Conservation (phyloP, 2,797 vertebrate species). For the Scarus forsteni region DNA sequence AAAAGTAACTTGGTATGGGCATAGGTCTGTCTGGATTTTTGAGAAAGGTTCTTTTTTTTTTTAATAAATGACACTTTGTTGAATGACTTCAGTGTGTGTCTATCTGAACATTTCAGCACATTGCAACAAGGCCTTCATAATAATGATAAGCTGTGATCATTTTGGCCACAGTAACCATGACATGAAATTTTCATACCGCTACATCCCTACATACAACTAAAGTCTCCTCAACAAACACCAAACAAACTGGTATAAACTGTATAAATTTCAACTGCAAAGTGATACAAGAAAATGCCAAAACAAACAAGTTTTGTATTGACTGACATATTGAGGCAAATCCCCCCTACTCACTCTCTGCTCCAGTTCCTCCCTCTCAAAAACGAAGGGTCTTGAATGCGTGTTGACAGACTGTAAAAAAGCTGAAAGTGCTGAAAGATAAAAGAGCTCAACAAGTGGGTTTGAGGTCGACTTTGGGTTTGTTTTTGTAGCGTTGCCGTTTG, state of each 20-base stretch:
- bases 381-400: conserved; percentile 21
- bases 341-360: conserved; percentile 46
- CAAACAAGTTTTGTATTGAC: conserved; percentile 59
- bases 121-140: too few species aligned
- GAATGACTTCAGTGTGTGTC: too few species aligned
- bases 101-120: too few species aligned
- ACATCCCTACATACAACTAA: neutral
- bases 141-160: too few species aligned
- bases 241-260: neutral
- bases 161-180: too few species aligned
- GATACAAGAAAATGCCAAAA: conserved; percentile 15
- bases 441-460: conserved; percentile 53
- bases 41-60: too few species aligned
- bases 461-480: conserved; percentile 51
- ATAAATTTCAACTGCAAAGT: conserved; percentile 18
- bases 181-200: too few species aligned
- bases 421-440: conserved; percentile 58
- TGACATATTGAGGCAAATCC: conserved; percentile 61
- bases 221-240: neutral
- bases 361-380: conserved; percentile 52
- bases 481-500: conserved; percentile 54
- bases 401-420: conserved; percentile 37
- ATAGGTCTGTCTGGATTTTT: too few species aligned
- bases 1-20: too few species aligned
- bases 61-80: too few species aligned